These are phyloP conservation scores for Tokudaia muenninki DNA, from an alignment of 2,797 vertebrate species.

Conservation along the genomic window DNA sequence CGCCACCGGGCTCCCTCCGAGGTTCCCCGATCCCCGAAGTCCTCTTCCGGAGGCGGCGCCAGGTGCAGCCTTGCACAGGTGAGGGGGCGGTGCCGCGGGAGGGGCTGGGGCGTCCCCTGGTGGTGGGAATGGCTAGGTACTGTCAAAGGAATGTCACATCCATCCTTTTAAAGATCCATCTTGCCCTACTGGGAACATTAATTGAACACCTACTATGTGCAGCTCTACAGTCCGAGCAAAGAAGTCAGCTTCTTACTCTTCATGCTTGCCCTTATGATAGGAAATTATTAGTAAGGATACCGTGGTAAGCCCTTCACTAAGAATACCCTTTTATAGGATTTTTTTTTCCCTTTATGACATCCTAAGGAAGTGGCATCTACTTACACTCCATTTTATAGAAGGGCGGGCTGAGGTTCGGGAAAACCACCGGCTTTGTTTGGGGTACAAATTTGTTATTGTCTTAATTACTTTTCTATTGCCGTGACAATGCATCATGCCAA, in stretches of 20 bases:
- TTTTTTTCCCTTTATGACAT: neutral
- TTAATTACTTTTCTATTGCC: neutral
- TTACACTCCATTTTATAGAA: neutral
- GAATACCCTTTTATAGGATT: neutral
- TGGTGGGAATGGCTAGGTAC: slow-evolving; percentile 38
- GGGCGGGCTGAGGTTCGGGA: neutral
- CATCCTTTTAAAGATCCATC: neutral
- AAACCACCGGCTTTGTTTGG: neutral
- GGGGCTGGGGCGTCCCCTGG: slow-evolving; percentile 59
- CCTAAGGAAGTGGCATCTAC: neutral
- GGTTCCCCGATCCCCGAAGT: neutral
- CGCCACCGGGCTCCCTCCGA: neutral
- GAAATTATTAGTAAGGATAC: neutral
- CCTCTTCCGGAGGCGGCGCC: slow-evolving; percentile 81
- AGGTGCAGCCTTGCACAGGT: slow-evolving; percentile 76
- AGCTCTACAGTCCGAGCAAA: neutral
- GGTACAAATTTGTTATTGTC: neutral
- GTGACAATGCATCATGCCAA: neutral
- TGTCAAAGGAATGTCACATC: neutral
- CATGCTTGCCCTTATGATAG: neutral
- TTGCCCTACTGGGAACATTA: neutral
- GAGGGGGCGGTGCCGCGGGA: slow-evolving; percentile 69
- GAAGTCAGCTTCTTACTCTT: neutral
- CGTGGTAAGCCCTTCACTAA: neutral
- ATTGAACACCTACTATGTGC: slow-evolving; percentile 12